A percentile compares a stretch with the other conserved stretches of the same genome.
These are phyloP conservation scores for Lepidurus apus DNA, from an alignment of 1,140 invertebrate genomes.

Conservation along the genomic window DNA sequence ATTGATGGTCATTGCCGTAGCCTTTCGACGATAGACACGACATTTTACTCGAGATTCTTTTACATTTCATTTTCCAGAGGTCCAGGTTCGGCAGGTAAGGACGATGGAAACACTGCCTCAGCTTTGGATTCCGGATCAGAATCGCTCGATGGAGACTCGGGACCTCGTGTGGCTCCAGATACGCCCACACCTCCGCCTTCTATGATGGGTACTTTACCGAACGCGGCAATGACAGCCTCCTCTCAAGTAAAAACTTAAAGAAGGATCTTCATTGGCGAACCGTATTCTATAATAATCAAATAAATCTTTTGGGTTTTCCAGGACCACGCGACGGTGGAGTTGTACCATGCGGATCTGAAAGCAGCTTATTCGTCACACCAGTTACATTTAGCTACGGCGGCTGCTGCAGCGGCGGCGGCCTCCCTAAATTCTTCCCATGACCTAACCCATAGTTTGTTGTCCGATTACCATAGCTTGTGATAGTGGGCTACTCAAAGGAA, in stretches of 20 bases:
- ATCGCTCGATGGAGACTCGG: slow-evolving; percentile 36
- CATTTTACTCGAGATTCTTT: slow-evolving; percentile 2
- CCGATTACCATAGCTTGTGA: slow-evolving; percentile 43
- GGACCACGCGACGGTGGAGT: slow-evolving; percentile 34
- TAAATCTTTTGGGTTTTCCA: not conserved
- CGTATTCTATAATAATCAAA: not conserved
- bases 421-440: slow-evolving; percentile 36
- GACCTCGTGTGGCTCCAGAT: slow-evolving; percentile 29
- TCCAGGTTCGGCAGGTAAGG: slow-evolving; percentile 38
- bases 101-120: slow-evolving; percentile 37
- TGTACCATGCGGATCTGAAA: slow-evolving; percentile 39
- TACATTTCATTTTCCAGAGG: slow-evolving; percentile 36
- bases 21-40: not conserved
- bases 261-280: not conserved
- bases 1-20: not conserved
- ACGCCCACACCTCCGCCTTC: slow-evolving; percentile 34
- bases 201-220: slow-evolving; percentile 18
- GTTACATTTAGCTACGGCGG: slow-evolving; percentile 35
- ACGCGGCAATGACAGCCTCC: not conserved
- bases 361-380: slow-evolving; percentile 37
- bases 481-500: slow-evolving; percentile 40
- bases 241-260: not conserved
- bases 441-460: slow-evolving; percentile 38
- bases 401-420: slow-evolving; percentile 32
- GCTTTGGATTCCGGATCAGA: slow-evolving; percentile 38